Evolutionary conservation across 92 coral and sea anemone species (phyloP).

Genomic region (Parazoanthus darwini): DNA sequence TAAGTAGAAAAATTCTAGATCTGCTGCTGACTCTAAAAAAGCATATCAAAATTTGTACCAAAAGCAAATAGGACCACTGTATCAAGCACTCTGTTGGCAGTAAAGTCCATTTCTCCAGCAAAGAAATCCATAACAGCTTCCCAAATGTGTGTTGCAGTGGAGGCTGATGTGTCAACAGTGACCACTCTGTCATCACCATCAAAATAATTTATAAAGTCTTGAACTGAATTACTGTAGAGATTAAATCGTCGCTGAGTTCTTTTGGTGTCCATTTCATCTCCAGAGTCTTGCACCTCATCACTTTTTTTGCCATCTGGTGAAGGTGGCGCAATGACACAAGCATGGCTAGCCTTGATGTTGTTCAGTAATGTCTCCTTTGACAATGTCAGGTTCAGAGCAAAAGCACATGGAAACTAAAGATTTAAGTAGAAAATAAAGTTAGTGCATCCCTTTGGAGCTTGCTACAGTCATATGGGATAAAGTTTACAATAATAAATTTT

Average conservation of each 20-base stretch:
- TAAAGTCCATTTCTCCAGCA: slow-evolving; percentile 89
- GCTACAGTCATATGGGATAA: too few relatives aligned
- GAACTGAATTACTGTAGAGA: slow-evolving; percentile 73
- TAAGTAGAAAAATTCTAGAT: too few relatives aligned
- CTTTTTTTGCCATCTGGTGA: slow-evolving; percentile 54
- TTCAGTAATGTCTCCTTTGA: slow-evolving; percentile 68
- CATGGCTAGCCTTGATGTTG: slow-evolving; percentile 80
- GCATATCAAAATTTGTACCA: slow-evolving; percentile 52
- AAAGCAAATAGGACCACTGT: slow-evolving; percentile 77
- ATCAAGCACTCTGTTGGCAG: slow-evolving; percentile 71
- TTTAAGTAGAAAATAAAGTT: background rate
- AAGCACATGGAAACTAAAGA: slow-evolving; percentile 80
- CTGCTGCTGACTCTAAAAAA: background rate
- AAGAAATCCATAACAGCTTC: slow-evolving; percentile 87
- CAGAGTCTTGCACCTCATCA: slow-evolving; percentile 62
- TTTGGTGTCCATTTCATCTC: slow-evolving; percentile 89
- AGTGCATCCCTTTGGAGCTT: too few relatives aligned
- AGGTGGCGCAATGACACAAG: slow-evolving; percentile 67
- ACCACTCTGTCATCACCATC: slow-evolving; percentile 63
- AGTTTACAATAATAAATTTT: too few relatives aligned
- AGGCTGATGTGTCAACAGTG: slow-evolving; percentile 77
- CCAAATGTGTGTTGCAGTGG: slow-evolving; percentile 80
- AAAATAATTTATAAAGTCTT: slow-evolving; percentile 74
- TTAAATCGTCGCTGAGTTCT: slow-evolving; percentile 84
- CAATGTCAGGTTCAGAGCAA: slow-evolving; percentile 82